These are phyloP conservation scores for Otus sunia DNA, from an alignment of 2,113 vertebrate species.

Conservation along the genomic window DNA sequence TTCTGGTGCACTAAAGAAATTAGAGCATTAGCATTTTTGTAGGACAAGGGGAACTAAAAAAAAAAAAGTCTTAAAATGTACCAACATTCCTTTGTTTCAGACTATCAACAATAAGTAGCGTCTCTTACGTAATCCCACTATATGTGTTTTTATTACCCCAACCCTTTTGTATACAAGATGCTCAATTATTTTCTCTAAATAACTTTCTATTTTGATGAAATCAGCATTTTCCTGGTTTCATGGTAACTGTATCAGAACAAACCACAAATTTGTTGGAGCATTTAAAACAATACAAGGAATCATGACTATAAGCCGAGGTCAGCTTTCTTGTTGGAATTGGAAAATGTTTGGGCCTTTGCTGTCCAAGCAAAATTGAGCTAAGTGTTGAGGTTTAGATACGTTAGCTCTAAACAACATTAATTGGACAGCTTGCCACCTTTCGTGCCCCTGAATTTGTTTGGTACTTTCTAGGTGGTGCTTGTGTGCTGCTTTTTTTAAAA, in stretches of 20 bases:
- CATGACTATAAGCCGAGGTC: background rate
- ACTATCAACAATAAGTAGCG: background rate
- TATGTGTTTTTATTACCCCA: background rate
- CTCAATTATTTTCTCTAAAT: background rate
- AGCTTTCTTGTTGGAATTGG: background rate
- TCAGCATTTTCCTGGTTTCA: background rate
- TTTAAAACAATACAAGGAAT: background rate
- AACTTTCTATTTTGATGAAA: background rate
- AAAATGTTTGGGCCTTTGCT: background rate
- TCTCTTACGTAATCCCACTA: background rate
- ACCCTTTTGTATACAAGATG: background rate
- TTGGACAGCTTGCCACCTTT: background rate
- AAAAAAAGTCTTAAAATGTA: background rate
- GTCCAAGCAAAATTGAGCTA: background rate
- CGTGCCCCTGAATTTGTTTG: background rate
- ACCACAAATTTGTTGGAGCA: background rate
- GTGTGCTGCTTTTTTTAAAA: background rate
- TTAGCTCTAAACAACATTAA: background rate
- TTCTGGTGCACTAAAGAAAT: background rate
- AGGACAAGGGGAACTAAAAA: background rate
- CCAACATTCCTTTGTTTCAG: background rate
- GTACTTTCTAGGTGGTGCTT: background rate
- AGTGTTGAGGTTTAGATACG: background rate
- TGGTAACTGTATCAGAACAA: background rate
- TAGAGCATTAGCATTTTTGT: background rate